Conservation (phyloP, 2,113 vertebrate genomes). For the Poicephalus meyeri region DNA sequence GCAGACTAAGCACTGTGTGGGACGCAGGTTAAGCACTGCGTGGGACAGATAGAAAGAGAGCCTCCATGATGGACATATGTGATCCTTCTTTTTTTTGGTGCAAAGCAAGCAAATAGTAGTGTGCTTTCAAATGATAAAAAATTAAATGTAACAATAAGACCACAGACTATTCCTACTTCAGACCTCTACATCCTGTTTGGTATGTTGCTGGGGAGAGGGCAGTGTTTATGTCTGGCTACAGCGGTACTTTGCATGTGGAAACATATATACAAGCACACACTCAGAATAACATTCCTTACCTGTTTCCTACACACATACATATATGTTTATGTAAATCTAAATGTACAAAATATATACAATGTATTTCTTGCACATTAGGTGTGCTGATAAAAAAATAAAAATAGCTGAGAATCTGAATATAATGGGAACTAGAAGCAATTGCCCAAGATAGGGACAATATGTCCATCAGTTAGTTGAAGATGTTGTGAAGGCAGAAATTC, state of each 20-base stretch:
- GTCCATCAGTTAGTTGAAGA: not conserved
- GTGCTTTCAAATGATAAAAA: not conserved
- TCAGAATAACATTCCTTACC: not conserved
- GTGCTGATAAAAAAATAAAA: not conserved
- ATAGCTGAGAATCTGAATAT: not conserved
- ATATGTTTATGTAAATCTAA: not conserved
- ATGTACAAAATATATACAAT: not conserved
- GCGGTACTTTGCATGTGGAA: not conserved
- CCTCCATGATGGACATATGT: not conserved
- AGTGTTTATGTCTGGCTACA: not conserved
- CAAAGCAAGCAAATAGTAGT: not conserved
- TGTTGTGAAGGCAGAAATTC: not conserved
- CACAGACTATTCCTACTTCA: not conserved
- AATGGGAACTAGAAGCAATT: not conserved
- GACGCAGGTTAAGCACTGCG: not conserved
- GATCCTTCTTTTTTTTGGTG: not conserved
- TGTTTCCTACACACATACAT: not conserved
- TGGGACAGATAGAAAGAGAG: not conserved
- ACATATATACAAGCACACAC: not conserved
- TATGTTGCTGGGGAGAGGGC: rapidly evolving
- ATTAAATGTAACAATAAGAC: not conserved
- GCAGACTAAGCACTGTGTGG: not conserved
- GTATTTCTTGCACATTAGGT: not conserved
- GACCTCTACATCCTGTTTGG: not conserved
- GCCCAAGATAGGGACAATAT: not conserved